Evolutionary conservation across 2,113 vertebrate species (phyloP).

Genomic region (Esox niger): DNA sequence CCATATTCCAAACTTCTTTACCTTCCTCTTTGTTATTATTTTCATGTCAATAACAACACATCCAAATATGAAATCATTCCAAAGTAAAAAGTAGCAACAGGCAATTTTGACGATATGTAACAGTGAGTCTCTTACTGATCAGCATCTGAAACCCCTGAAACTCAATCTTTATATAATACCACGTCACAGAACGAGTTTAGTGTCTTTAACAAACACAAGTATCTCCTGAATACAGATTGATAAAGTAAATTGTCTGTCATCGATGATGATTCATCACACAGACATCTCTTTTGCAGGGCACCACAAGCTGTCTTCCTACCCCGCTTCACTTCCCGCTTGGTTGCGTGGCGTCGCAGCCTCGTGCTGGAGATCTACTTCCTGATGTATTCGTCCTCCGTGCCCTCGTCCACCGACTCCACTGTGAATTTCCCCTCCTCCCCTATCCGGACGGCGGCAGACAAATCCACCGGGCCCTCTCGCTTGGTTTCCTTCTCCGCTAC

Average conservation of each 20-base stretch:
- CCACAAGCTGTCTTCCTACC: not conserved
- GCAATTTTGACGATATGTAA: not conserved
- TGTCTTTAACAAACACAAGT: not conserved
- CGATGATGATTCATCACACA: conserved; percentile 35
- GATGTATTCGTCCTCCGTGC: conserved; percentile 68
- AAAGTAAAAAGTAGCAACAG: not conserved
- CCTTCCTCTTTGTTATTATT: not conserved
- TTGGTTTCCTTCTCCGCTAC: conserved; percentile 78
- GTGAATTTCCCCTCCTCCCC: conserved; percentile 50
- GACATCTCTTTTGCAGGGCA: conserved; percentile 15
- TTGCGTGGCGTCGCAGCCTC: not conserved
- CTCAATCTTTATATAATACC: not conserved
- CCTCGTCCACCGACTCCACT: conserved; percentile 66
- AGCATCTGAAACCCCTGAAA: not conserved
- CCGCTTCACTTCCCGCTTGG: conserved; percentile 4
- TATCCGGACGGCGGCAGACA: conserved; percentile 59
- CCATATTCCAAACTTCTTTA: not conserved
- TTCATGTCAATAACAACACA: not conserved
- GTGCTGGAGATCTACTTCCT: conserved; percentile 59
- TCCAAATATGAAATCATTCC: not conserved
- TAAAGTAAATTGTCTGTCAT: conserved; percentile 18
- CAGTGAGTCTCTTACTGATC: not conserved
- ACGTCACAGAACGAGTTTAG: not conserved
- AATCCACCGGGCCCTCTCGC: conserved; percentile 72
- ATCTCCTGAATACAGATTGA: conserved; percentile 1